These are phyloP conservation scores for Merluccius polli DNA, from an alignment of 2,797 vertebrate species.

Conservation along the genomic window DNA sequence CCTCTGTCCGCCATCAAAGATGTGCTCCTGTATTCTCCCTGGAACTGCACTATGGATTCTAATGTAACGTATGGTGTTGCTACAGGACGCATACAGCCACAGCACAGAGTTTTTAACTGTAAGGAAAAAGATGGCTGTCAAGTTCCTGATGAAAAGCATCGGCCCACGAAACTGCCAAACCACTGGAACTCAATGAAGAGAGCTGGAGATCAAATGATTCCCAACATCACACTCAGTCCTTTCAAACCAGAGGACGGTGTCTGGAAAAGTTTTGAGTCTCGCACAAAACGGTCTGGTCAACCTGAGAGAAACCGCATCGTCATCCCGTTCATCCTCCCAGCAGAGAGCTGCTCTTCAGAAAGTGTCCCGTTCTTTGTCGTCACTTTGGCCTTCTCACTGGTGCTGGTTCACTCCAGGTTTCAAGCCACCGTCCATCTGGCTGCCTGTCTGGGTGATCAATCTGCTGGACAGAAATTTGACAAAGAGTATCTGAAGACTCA, in stretches of 20 bases:
- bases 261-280: accelerated
- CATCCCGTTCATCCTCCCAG: neutral
- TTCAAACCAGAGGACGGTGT: neutral
- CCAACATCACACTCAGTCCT: conserved; percentile 10
- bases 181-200: no score
- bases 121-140: no score
- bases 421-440: neutral
- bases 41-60: accelerated
- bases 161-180: neutral
- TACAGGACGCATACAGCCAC: neutral
- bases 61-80: conserved; percentile 8
- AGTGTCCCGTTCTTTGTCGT: neutral
- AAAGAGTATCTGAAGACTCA: neutral
- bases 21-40: no score
- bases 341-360: no score
- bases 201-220: neutral
- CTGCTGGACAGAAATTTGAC: conserved; percentile 8
- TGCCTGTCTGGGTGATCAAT: neutral
- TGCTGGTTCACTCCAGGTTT: neutral
- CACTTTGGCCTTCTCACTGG: conserved; percentile 18
- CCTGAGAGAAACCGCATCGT: no score
- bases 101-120: conserved; percentile 1
- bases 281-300: accelerated
- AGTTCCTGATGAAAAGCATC: no score
- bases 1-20: conserved; percentile 21